phyloP scores from a whole-genome alignment of 92 coral and sea anemone genomes.

The Palythoa grandis region DNA sequence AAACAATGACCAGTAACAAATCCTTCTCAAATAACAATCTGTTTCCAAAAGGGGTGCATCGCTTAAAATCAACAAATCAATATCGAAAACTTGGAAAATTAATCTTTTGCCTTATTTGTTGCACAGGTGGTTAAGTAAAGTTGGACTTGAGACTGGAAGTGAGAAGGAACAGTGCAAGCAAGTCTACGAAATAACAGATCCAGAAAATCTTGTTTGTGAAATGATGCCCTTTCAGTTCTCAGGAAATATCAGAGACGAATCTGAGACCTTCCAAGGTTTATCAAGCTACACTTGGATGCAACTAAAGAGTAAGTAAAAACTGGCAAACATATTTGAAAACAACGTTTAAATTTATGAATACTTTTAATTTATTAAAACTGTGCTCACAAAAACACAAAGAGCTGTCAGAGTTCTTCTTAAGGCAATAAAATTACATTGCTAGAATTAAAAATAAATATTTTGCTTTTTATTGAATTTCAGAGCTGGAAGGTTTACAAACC shows the following conservation, averaged over 20 bases:
- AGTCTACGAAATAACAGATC: slow-evolving; percentile 11
- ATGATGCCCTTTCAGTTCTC: slow-evolving; percentile 48
- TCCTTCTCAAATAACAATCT: neutral
- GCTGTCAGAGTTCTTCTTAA: neutral
- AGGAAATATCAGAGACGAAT: neutral
- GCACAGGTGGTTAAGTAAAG: neutral
- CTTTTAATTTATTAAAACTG: neutral
- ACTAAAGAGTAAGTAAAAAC: slow-evolving; percentile 31
- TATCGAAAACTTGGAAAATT: neutral
- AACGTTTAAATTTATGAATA: too few species aligned
- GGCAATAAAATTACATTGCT: neutral
- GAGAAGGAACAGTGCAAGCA: neutral
- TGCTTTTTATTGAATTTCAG: neutral
- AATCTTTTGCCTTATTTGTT: neutral
- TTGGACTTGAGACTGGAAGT: neutral
- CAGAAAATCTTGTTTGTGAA: slow-evolving; percentile 34
- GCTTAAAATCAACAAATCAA: neutral
- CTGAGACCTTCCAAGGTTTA: neutral
- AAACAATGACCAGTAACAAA: neutral
- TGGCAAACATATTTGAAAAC: neutral
- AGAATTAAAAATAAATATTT: neutral
- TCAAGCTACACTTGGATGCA: slow-evolving; percentile 31
- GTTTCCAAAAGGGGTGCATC: neutral
- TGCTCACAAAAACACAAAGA: neutral
- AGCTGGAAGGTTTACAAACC: neutral